A percentile compares a stretch with the other conserved stretches of the same genome.
phyloP scores from a whole-genome alignment of 2,797 vertebrate species.

The Furcifer pardalis region DNA sequence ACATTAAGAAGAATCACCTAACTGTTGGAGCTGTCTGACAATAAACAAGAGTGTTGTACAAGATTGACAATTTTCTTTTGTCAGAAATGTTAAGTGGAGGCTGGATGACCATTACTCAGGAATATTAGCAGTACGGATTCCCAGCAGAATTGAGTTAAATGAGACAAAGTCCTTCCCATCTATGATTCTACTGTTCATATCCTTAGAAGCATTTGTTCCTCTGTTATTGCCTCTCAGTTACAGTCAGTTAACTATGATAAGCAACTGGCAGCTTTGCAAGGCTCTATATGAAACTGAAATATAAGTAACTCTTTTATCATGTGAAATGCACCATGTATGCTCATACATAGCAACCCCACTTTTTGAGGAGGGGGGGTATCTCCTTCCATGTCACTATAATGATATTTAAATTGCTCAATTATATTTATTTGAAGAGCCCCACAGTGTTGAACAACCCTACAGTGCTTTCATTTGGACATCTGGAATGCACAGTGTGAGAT shows the following conservation, averaged over 20 bases:
- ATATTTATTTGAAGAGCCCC: conserved; percentile 14
- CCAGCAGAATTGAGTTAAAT: too few species aligned
- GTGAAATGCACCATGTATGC: background rate
- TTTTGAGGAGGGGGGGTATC: background rate
- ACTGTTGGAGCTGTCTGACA: background rate
- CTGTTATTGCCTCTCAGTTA: background rate
- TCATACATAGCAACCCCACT: background rate
- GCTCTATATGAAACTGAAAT: background rate
- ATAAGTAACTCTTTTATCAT: background rate
- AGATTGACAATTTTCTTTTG: background rate
- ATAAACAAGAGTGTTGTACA: background rate
- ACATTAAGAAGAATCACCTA: background rate
- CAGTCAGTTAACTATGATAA: background rate
- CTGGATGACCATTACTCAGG: background rate
- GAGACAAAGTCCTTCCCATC: background rate
- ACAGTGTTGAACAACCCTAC: conserved; percentile 8
- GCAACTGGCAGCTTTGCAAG: background rate
- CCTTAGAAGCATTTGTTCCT: background rate
- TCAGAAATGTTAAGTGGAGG: background rate
- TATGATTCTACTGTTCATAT: background rate
- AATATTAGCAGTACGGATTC: background rate
- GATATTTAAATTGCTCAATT: conserved; percentile 1
- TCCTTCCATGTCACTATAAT: background rate
- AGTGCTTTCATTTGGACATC: fast-evolving
- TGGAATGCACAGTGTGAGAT: background rate